Evolutionary conservation across 2,888 invertebrate species (phyloP).

Genomic region (Junonia oenone): DNA sequence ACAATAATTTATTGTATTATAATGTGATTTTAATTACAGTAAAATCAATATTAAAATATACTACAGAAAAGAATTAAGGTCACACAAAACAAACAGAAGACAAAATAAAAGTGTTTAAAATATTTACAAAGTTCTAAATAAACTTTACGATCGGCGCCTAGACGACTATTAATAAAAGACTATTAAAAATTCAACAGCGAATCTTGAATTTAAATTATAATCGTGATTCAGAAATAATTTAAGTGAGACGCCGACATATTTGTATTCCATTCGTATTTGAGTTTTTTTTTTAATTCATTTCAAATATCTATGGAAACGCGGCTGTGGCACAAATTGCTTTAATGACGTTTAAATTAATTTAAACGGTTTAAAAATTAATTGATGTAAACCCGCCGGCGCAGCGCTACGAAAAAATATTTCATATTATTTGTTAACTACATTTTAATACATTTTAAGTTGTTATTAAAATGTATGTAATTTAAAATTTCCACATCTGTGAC

Average conservation of each 20-base stretch:
- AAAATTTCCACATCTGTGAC: too few relatives aligned
- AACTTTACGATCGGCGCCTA: slow-evolving; percentile 6
- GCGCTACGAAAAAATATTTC: not conserved
- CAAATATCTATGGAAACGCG: not conserved
- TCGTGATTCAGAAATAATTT: not conserved
- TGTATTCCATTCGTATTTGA: not conserved
- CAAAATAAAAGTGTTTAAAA: not conserved
- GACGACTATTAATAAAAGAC: not conserved
- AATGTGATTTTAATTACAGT: too few relatives aligned
- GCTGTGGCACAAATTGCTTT: not conserved
- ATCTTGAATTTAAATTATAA: not conserved
- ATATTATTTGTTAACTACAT: not conserved
- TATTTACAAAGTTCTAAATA: not conserved
- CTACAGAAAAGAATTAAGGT: not conserved
- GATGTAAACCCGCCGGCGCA: not conserved
- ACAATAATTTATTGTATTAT: too few relatives aligned
- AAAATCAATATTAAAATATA: not conserved
- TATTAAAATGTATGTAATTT: too few relatives aligned
- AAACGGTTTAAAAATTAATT: not conserved
- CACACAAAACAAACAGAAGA: not conserved
- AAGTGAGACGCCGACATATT: not conserved
- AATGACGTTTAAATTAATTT: not conserved
- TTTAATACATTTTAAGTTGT: not conserved
- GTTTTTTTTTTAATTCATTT: not conserved
- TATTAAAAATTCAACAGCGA: not conserved